Evolutionary conservation across 2,797 vertebrate species (phyloP).

Genomic region (Petrocephalus schoutedeni): DNA sequence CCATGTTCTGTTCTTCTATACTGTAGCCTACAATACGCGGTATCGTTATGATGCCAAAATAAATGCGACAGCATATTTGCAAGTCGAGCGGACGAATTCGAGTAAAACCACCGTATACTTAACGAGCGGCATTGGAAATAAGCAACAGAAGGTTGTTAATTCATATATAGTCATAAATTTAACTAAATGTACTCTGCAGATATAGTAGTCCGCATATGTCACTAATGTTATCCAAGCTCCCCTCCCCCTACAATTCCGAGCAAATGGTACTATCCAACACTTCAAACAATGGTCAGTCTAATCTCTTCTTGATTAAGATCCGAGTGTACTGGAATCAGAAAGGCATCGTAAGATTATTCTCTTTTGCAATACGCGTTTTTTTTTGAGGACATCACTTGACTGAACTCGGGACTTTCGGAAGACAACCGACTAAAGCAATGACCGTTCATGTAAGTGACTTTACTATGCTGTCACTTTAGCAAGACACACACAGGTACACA

Average conservation of each 20-base stretch:
- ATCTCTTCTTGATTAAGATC: slow-evolving; percentile 7
- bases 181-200: neutral
- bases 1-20: neutral
- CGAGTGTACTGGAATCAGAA: slow-evolving; percentile 32
- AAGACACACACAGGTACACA: neutral
- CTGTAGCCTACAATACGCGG: neutral
- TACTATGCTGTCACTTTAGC: neutral
- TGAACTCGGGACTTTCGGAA: neutral
- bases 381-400: neutral
- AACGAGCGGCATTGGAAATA: neutral
- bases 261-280: slow-evolving; percentile 75
- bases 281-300: slow-evolving; percentile 70
- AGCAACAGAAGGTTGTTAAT: slow-evolving; percentile 43
- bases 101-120: neutral
- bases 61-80: neutral
- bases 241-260: slow-evolving; percentile 49
- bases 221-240: slow-evolving; percentile 21
- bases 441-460: neutral
- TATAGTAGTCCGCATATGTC: neutral
- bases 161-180: slow-evolving; percentile 46
- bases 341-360: neutral
- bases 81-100: neutral
- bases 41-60: neutral
- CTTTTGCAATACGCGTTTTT: neutral
- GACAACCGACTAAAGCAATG: neutral